Conservation (phyloP, 1,140 invertebrate species). For the Eulimnadia texana region DNA sequence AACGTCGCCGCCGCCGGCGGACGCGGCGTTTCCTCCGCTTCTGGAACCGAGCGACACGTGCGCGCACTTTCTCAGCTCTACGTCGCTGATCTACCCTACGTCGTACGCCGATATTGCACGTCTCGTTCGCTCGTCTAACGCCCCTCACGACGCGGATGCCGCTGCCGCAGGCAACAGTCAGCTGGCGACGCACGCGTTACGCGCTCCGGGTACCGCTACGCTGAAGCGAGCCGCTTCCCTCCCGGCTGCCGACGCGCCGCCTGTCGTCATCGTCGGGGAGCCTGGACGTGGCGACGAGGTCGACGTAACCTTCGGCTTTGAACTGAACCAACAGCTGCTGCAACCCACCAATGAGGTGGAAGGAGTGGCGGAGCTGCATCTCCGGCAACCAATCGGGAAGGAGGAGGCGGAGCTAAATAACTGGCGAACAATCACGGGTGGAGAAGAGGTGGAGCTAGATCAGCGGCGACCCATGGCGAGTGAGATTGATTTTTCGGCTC, state of each 20-base stretch:
- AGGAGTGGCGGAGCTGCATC: background rate
- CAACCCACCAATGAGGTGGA: background rate
- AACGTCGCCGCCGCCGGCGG: background rate
- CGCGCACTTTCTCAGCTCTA: background rate
- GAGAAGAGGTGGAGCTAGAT: background rate
- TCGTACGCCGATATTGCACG: conserved; percentile 15
- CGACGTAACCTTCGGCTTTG: conserved; percentile 14
- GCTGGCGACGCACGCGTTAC: background rate
- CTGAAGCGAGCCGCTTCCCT: conserved; percentile 9
- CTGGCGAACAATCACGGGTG: background rate
- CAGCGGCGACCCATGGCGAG: background rate
- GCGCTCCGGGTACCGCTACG: background rate
- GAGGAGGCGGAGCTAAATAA: background rate
- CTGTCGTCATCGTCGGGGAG: conserved; percentile 11
- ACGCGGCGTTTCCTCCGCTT: background rate
- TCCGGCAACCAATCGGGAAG: too few relatives aligned
- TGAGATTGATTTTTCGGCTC: conserved; percentile 7
- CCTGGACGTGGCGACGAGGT: background rate
- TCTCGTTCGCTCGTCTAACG: background rate
- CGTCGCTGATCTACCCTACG: background rate
- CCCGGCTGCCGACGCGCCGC: conserved; percentile 9
- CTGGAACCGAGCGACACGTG: background rate
- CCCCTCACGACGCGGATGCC: background rate
- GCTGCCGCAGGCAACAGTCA: background rate
- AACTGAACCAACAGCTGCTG: conserved; percentile 15